Evolutionary conservation across 2,797 vertebrate species (phyloP), one percentile per base, ranked within the genome.

Genomic region (Sebastiscus albofasciatus): DNA sequence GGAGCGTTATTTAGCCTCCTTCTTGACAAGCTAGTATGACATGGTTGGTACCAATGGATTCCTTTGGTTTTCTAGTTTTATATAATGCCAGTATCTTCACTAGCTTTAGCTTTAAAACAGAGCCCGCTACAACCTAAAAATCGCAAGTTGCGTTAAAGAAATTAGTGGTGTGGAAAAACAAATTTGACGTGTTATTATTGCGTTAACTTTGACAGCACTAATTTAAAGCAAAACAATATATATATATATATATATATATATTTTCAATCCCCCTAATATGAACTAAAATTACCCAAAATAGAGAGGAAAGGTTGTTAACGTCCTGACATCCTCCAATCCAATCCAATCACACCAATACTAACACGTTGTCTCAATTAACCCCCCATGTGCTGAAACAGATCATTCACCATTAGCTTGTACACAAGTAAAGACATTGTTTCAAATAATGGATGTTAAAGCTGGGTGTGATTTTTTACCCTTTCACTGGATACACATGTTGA

Each of bases 361-460:
- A 71, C 70, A 74, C 29, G n/a, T 61, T 46, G 59, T 66, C 49
- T 85, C 67, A 42, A 33, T 75, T 67, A 76, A 83, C 59, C 77
- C 61, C 77, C 52, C 7, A 6, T 26, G 14, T 72, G n/a, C 56
- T 72, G 29, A 61, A 82, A 27, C 34, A 67, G 20, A 20, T 54
- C 34, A 72, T 54, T 74, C 26, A 68, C n/a, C 65, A 70, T 77
- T 82, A 61, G 22, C 33, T 72, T 56, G 26, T 2, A 76, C 56
- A 76, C 16, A 8, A 72, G 12, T 16, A 14, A 77, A 70, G 18
- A 74, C 58, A 74, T 33, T 18, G 2, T 29, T 84, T 8, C 24
- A 75, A 81, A 65, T 65, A 80, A 76, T 62, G 58, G 65, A 4
- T 55, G 55, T 29, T 55, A 78, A 78, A 67, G 34, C 31, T 14